phyloP scores from a whole-genome alignment of 2,888 invertebrate genomes.

The Platypus cylindrus region DNA sequence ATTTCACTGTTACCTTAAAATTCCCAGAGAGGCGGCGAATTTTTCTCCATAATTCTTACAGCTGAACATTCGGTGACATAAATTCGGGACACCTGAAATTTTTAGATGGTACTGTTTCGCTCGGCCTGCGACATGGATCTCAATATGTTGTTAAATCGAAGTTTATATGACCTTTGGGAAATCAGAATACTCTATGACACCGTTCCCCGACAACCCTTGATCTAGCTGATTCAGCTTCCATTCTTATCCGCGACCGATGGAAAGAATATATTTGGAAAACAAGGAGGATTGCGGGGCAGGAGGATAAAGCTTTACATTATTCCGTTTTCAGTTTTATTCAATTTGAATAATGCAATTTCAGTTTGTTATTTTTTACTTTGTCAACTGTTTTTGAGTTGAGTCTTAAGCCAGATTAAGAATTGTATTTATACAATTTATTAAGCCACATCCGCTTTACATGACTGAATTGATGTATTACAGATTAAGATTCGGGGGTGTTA shows the following conservation, averaged over 20 bases:
- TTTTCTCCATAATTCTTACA: constrained; percentile 14
- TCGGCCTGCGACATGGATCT: constrained; percentile 28
- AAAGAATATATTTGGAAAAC: constrained; percentile 33
- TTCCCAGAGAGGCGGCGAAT: constrained; percentile 12
- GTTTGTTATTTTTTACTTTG: too few relatives aligned
- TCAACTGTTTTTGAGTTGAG: too few relatives aligned
- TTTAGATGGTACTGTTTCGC: constrained; percentile 11
- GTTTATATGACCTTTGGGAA: constrained; percentile 36
- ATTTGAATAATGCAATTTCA: constrained; percentile 15
- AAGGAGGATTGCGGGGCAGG: constrained; percentile 16
- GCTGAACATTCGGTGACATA: constrained; percentile 10
- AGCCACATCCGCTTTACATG: too few relatives aligned
- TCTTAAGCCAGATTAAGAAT: too few relatives aligned
- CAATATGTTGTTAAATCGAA: constrained; percentile 37
- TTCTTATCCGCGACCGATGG: constrained; percentile 29
- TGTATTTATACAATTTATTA: too few relatives aligned
- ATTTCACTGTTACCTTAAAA: too few relatives aligned
- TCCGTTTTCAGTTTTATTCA: constrained; percentile 13
- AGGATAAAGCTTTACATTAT: constrained; percentile 14
- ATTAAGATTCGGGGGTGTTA: too few relatives aligned
- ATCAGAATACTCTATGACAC: constrained; percentile 31
- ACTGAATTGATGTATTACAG: too few relatives aligned
- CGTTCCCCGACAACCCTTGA: constrained; percentile 15
- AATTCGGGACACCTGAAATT: constrained; percentile 14
- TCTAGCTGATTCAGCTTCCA: constrained; percentile 24